Conservation (phyloP, 2,113 vertebrate genomes). For the Xerus inauris region DNA sequence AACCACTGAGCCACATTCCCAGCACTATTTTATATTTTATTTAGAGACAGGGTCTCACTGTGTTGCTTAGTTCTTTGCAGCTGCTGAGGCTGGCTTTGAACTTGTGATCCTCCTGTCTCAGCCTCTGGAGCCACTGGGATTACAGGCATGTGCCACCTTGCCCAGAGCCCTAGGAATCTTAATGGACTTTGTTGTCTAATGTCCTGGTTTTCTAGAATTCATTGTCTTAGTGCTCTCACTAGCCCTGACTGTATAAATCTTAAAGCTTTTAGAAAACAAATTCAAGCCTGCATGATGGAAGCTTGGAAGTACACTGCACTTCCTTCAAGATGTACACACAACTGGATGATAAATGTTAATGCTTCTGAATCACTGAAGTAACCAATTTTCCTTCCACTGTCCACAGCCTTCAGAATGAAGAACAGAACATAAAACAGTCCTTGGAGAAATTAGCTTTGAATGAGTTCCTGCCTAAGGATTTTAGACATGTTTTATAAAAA, state of each 20-base stretch:
- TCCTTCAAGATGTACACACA: not conserved
- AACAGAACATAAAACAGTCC: not conserved
- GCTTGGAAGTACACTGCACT: not conserved
- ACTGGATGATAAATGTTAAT: not conserved
- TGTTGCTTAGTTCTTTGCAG: no score
- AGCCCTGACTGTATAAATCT: not conserved
- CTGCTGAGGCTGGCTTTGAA: no score
- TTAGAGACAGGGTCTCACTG: no score
- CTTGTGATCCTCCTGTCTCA: no score
- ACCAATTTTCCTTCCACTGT: not conserved
- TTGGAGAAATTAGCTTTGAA: constrained; percentile 35
- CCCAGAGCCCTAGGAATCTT: not conserved
- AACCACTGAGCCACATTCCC: no score
- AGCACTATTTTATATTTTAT: no score
- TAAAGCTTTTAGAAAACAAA: not conserved
- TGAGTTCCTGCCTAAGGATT: constrained; percentile 38
- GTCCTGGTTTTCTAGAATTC: not conserved
- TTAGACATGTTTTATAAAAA: not conserved
- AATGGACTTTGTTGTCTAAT: no score
- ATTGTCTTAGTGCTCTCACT: not conserved
- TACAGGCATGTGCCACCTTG: no score
- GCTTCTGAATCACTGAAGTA: not conserved
- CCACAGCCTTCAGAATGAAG: not conserved
- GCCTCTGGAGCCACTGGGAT: no score
- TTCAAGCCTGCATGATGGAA: not conserved